Evolutionary conservation across 2,113 vertebrate species (phyloP), one percentile per base, ranked within the genome.

Genomic region (Halichoeres trimaculatus): DNA sequence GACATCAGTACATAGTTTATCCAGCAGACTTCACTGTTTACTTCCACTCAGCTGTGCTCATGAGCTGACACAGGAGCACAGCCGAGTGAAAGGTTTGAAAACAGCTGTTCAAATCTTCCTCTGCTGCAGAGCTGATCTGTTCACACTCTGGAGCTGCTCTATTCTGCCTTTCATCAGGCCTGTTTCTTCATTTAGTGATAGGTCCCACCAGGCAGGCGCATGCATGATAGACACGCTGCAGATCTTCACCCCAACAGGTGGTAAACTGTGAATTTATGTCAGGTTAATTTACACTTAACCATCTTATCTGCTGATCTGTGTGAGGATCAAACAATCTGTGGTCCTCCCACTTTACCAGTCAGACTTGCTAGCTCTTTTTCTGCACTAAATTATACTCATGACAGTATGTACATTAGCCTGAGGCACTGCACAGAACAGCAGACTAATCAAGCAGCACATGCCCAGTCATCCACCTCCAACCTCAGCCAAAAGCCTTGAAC

Each of bases 401-500:
- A 36, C 55, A 68, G 59, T 74, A n/a, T 74, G 66, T 65, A 59
- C 53, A 59, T 77, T 34, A 23, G 77, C 85, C 83, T 63, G 8
- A 48, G 80, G 81, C 72, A 68, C 68, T 62, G 66, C 66, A 60
- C 58, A 55, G 66, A 78, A 56, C 30, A 74, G 68, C 61, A 53
- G 70, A 69, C 75, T 83, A 78, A 88, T 90, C 73, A 80, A 53
- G 72, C 26, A 73, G 20, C 47, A 22, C 86, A 84, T 75, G 76
- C 84, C 65, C 64, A 84, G 65, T 90, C 85, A 78, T 73, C 61
- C 55, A 74, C 76, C 70, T 81, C 74, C 38, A 75, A 59, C 70
- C 64, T 53, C 63, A 70, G 67, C 81, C 71, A 88, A 85, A 87
- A 73, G 72, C 82, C 84, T 91, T 91, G 81, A 89, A 85, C 84